Percentiles rank a stretch among this genome's conserved stretches.
Conservation (phyloP, 2,888 invertebrate genomes). For the Agrotis exclamationis region DNA sequence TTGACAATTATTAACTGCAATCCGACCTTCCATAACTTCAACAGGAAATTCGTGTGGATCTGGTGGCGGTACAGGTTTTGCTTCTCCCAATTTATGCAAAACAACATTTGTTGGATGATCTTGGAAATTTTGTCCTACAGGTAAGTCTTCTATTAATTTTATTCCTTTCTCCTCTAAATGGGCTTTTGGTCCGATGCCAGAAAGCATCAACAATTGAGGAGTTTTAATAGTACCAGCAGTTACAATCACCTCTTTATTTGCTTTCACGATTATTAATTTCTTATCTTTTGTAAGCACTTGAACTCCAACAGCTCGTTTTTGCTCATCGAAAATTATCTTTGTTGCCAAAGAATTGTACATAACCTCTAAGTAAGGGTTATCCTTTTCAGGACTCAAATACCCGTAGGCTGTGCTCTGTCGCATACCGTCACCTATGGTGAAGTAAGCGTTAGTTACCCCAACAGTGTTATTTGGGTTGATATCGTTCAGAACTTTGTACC, state of each 20-base stretch:
- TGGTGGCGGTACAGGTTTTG: slow-evolving; percentile 71
- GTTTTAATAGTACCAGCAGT: slow-evolving; percentile 85
- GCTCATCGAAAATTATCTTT: slow-evolving; percentile 85
- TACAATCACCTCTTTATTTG: slow-evolving; percentile 84
- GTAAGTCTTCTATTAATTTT: slow-evolving; percentile 75
- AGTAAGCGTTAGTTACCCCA: slow-evolving; percentile 84
- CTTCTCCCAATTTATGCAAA: slow-evolving; percentile 62
- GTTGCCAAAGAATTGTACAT: slow-evolving; percentile 85
- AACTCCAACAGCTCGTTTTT: slow-evolving; percentile 82
- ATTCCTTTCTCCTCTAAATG: slow-evolving; percentile 78
- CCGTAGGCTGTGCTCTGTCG: slow-evolving; percentile 86
- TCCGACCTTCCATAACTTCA: slow-evolving; percentile 65
- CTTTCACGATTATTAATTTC: slow-evolving; percentile 67
- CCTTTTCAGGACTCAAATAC: slow-evolving; percentile 78
- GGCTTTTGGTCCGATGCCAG: slow-evolving; percentile 85
- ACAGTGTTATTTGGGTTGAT: slow-evolving; percentile 77
- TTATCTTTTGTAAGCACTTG: slow-evolving; percentile 73
- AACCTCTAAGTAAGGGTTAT: slow-evolving; percentile 75
- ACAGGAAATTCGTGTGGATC: slow-evolving; percentile 71
- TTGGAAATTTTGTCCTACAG: slow-evolving; percentile 85
- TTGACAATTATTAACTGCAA: slow-evolving; percentile 91
- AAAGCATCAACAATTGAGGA: slow-evolving; percentile 85
- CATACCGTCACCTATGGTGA: slow-evolving; percentile 79
- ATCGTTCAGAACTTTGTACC: slow-evolving; percentile 76
- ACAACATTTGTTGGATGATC: slow-evolving; percentile 79